These are phyloP conservation scores for Syrmaticus mikado DNA, from an alignment of 2,113 vertebrate species.

Conservation along the genomic window DNA sequence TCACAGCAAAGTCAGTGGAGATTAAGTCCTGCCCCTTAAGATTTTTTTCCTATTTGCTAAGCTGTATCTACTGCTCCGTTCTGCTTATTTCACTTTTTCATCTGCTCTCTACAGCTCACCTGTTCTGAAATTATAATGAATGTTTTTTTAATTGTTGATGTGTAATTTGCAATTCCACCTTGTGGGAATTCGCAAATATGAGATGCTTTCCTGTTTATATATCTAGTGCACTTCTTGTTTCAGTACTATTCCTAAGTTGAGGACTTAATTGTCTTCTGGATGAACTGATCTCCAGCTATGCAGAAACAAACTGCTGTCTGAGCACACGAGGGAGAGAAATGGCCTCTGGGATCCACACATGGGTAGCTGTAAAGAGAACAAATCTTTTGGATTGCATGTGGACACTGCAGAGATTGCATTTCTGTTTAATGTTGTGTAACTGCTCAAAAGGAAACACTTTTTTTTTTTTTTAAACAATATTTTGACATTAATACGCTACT, in stretches of 20 bases:
- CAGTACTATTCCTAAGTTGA: not conserved
- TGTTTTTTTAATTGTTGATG: not conserved
- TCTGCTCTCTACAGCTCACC: not conserved
- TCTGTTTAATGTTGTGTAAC: not conserved
- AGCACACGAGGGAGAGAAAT: not conserved
- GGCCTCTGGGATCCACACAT: not conserved
- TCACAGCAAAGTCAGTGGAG: not conserved
- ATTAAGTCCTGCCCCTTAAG: not conserved
- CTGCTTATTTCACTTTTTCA: not conserved
- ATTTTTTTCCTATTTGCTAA: not conserved
- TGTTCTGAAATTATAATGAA: not conserved
- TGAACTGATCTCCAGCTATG: not conserved
- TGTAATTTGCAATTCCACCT: not conserved
- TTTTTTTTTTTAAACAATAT: not conserved
- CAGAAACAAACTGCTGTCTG: not conserved
- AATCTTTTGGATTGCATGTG: not conserved
- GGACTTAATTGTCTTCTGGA: not conserved
- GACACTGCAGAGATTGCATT: not conserved
- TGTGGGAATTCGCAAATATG: not conserved
- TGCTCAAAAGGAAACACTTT: not conserved
- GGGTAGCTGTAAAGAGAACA: not conserved
- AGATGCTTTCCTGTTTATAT: not conserved
- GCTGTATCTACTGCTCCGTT: not conserved
- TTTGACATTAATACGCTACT: not conserved
- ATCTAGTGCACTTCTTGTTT: not conserved